phyloP scores from a whole-genome alignment of 2,797 vertebrate genomes.

The Enteromius paludinosus region DNA sequence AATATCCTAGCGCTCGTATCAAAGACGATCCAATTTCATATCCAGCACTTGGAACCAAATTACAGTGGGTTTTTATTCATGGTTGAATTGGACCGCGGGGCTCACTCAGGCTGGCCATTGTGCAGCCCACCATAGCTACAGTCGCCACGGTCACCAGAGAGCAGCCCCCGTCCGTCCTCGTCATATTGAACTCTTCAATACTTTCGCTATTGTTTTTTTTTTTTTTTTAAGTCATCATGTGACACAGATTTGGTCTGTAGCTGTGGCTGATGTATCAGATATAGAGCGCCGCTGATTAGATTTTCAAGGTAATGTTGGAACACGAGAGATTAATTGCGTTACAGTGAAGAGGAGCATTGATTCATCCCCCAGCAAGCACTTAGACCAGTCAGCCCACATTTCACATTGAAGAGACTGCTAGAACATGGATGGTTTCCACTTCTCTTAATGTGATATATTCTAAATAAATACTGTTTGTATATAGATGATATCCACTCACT shows the following conservation, averaged over 20 bases:
- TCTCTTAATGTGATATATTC: conserved; percentile 34
- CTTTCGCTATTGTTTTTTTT: conserved; percentile 50
- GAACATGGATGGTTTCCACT: conserved; percentile 43
- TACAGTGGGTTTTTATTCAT: conserved; percentile 49
- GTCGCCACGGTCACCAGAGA: conserved; percentile 50
- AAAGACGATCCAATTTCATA: conserved; percentile 68
- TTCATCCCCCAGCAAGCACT: conserved; percentile 64
- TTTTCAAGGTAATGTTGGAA: conserved; percentile 60
- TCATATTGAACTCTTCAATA: conserved; percentile 55
- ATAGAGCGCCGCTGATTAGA: conserved; percentile 60
- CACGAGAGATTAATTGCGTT: conserved; percentile 63
- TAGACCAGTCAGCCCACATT: conserved; percentile 60
- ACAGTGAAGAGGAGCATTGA: conserved; percentile 61
- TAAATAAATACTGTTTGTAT: neutral
- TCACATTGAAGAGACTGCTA: conserved; percentile 60
- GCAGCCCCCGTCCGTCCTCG: conserved; percentile 31
- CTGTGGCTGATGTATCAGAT: conserved; percentile 49
- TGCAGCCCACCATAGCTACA: conserved; percentile 47
- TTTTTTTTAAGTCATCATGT: conserved; percentile 54
- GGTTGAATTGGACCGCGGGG: conserved; percentile 51
- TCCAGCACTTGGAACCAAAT: conserved; percentile 50
- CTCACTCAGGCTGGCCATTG: conserved; percentile 48
- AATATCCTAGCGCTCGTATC: conserved; percentile 55
- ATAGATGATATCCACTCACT: neutral
- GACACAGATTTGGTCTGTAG: conserved; percentile 52